These are phyloP conservation scores for Toxotes chatareus DNA, from an alignment of 2,113 vertebrate genomes.

Conservation along the genomic window DNA sequence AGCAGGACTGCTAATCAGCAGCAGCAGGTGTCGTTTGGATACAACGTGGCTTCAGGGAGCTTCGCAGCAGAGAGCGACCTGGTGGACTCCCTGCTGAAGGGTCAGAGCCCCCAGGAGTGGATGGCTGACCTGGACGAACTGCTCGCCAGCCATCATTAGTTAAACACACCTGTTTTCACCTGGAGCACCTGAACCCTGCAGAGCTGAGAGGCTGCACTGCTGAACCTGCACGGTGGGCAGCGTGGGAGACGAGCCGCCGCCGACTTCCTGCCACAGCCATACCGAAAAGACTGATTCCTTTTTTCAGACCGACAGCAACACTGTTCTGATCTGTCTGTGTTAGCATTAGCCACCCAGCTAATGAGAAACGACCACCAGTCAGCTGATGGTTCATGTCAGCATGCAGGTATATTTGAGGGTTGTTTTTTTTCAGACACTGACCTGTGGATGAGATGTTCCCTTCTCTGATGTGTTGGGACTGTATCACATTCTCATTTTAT, in stretches of 20 bases:
- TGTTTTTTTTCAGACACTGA: not conserved
- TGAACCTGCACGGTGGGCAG: not conserved
- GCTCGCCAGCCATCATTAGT: conserved; percentile 90
- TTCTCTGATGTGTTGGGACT: not conserved
- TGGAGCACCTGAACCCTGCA: not conserved
- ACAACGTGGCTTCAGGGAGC: conserved; percentile 86
- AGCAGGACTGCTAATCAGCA: conserved; percentile 85
- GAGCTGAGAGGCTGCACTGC: conserved; percentile 10
- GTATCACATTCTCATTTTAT: not conserved
- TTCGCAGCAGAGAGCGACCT: conserved; percentile 92
- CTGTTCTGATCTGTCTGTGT: not conserved
- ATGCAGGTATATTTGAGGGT: too few relatives aligned
- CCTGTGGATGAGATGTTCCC: not conserved
- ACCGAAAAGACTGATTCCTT: not conserved
- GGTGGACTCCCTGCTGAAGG: conserved; percentile 95
- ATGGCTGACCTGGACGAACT: conserved; percentile 96
- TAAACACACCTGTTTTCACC: not conserved
- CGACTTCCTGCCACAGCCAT: not conserved
- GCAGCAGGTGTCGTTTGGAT: conserved; percentile 92
- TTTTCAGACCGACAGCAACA: not conserved
- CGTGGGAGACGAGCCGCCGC: not conserved
- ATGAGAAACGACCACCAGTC: not conserved
- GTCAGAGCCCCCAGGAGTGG: conserved; percentile 96
- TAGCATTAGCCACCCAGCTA: not conserved
- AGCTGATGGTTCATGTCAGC: not conserved